Evolutionary conservation across 2,888 invertebrate genomes (phyloP).

Genomic region (Cetonia aurata): DNA sequence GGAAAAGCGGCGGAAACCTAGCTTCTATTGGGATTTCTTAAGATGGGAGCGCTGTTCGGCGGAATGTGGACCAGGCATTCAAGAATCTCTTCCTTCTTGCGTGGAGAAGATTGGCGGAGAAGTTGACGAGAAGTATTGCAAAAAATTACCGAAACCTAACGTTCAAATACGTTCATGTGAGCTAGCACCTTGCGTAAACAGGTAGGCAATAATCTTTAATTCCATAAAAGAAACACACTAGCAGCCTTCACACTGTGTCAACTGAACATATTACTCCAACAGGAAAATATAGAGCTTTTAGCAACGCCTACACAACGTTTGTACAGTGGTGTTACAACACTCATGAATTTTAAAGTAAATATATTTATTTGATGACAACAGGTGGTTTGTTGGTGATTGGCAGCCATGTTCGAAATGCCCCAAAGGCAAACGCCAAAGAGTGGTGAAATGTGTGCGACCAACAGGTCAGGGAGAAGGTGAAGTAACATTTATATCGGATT

Average conservation of each 20-base stretch:
- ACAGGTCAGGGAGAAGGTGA: slow-evolving; percentile 62
- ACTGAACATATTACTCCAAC: too few species aligned
- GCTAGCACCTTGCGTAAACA: slow-evolving; percentile 53
- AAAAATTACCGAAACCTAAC: slow-evolving; percentile 45
- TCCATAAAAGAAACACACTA: slow-evolving; percentile 14
- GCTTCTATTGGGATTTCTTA: slow-evolving; percentile 68
- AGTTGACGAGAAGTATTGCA: slow-evolving; percentile 54
- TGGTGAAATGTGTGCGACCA: slow-evolving; percentile 61
- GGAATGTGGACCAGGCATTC: slow-evolving; percentile 70
- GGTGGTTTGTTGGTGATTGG: slow-evolving; percentile 65
- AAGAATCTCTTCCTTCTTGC: slow-evolving; percentile 54
- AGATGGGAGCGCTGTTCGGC: slow-evolving; percentile 70
- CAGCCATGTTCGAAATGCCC: slow-evolving; percentile 59
- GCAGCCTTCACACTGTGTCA: too few species aligned
- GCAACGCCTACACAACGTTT: too few species aligned
- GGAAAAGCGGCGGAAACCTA: slow-evolving; percentile 59
- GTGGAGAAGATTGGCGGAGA: slow-evolving; percentile 53
- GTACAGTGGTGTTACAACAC: too few species aligned
- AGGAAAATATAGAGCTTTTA: too few species aligned
- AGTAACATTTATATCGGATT: slow-evolving; percentile 59
- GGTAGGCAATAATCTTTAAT: slow-evolving; percentile 46
- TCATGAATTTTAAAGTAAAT: too few species aligned
- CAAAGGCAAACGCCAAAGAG: slow-evolving; percentile 53
- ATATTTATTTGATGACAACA: slow-evolving; percentile 40
- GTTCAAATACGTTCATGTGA: slow-evolving; percentile 53